Percentiles rank a stretch among this genome's conserved stretches.
Evolutionary conservation across 2,888 invertebrate genomes (phyloP).

Genomic region (Mycalesis mineus): DNA sequence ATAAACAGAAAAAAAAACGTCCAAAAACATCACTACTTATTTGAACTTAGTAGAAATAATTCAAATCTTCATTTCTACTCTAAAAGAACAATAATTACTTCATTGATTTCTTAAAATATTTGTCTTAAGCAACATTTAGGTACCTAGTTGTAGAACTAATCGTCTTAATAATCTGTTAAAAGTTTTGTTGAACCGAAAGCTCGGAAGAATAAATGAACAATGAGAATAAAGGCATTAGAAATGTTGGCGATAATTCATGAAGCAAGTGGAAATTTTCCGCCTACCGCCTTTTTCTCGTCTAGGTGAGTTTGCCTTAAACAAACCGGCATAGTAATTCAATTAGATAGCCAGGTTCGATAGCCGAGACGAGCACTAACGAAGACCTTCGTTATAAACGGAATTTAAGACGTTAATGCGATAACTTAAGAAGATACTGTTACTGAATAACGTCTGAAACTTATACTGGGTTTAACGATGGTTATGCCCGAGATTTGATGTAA

Average conservation of each 20-base stretch:
- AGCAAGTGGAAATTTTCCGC: constrained; percentile 27
- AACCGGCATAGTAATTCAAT: constrained; percentile 26
- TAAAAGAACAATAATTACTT: too few relatives aligned
- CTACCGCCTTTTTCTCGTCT: constrained; percentile 16
- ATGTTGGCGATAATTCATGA: constrained; percentile 24
- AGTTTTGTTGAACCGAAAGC: constrained; percentile 12
- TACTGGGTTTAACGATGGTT: neutral
- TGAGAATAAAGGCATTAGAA: constrained; percentile 27
- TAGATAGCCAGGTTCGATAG: constrained; percentile 22
- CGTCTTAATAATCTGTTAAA: neutral
- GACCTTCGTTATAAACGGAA: constrained; percentile 6
- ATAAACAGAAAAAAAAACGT: too few relatives aligned
- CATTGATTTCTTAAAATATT: too few relatives aligned
- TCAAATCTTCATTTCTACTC: too few relatives aligned
- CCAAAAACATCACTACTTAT: too few relatives aligned
- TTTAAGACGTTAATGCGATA: constrained; percentile 1
- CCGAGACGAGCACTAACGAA: constrained; percentile 9
- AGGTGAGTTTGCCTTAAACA: constrained; percentile 23
- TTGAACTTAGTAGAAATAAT: too few relatives aligned
- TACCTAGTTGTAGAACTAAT: neutral
- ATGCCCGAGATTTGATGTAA: too few relatives aligned
- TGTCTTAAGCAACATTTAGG: too few relatives aligned
- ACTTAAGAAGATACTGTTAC: neutral
- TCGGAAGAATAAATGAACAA: constrained; percentile 5
- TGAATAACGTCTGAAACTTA: neutral